A percentile compares a stretch with the other conserved stretches of the same genome.
Evolutionary conservation across 2,797 vertebrate species (phyloP).

Genomic region (Mormyrops boulengeri): DNA sequence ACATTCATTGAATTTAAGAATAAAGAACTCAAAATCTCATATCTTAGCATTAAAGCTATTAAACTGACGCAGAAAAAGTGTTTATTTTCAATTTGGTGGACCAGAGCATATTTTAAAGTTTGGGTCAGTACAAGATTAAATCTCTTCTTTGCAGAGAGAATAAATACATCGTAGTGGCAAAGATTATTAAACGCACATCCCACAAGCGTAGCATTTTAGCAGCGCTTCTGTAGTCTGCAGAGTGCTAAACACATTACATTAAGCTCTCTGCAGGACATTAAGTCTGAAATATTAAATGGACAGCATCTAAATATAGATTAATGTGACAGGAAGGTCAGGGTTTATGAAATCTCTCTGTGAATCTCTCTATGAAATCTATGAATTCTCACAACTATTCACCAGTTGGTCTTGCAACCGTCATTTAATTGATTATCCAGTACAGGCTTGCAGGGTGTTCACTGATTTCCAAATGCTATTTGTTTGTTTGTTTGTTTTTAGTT

Average conservation of each 20-base stretch:
- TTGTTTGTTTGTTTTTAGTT: background rate
- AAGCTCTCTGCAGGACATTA: constrained; percentile 17
- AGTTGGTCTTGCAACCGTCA: background rate
- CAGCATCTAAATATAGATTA: constrained; percentile 17
- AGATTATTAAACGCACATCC: constrained; percentile 16
- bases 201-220: constrained; percentile 6
- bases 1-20: background rate
- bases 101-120: constrained; percentile 42
- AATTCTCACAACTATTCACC: background rate
- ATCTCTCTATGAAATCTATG: too few species aligned
- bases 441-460: too few species aligned
- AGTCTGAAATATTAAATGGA: constrained; percentile 22
- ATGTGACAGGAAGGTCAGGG: background rate
- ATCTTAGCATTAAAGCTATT: background rate
- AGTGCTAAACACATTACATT: constrained; percentile 2
- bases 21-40: constrained; percentile 18
- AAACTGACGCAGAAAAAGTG: background rate
- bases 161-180: constrained; percentile 20
- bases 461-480: too few species aligned
- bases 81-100: constrained; percentile 31
- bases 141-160: constrained; percentile 31
- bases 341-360: background rate
- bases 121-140: constrained; percentile 45
- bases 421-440: background rate
- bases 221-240: constrained; percentile 7